phyloP scores from a whole-genome alignment of 2,797 vertebrate species.

The Bradypodion ventrale region DNA sequence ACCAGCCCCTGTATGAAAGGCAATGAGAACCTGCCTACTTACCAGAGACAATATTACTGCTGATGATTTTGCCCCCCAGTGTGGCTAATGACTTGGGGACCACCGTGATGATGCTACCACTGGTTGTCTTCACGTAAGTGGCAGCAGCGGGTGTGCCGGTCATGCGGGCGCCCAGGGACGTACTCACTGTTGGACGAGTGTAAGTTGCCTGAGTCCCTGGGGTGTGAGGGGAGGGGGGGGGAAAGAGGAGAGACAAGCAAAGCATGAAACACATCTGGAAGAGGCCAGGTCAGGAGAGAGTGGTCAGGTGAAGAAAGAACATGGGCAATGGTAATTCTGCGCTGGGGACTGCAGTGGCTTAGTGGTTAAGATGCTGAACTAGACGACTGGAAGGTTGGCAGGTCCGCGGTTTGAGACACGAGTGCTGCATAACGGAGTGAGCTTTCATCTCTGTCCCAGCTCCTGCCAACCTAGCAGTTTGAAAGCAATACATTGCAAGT shows the following conservation, averaged over 20 bases:
- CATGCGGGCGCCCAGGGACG: constrained; percentile 87
- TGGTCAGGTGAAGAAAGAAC: too few species aligned
- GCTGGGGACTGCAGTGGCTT: too few species aligned
- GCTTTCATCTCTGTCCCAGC: too few species aligned
- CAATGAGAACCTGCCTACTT: constrained; percentile 52
- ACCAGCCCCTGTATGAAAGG: not conserved
- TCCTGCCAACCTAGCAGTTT: too few species aligned
- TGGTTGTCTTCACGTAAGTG: constrained; percentile 97
- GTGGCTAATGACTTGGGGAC: constrained; percentile 96
- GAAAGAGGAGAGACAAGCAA: not conserved
- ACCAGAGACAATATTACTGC: constrained; percentile 97
- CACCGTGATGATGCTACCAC: constrained; percentile 97
- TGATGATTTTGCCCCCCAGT: constrained; percentile 96
- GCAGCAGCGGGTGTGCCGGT: constrained; percentile 87
- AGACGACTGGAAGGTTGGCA: too few species aligned
- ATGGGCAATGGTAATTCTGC: too few species aligned
- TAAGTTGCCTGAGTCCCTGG: constrained; percentile 92
- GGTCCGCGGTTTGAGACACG: too few species aligned
- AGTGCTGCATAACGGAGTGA: too few species aligned
- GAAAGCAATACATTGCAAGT: too few species aligned
- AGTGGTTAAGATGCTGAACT: too few species aligned
- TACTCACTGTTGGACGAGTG: constrained; percentile 88
- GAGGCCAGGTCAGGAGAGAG: too few species aligned
- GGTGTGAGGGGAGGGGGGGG: not conserved
- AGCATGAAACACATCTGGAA: not conserved